These are phyloP conservation scores for Ormia ochracea DNA, from an alignment of 2,888 invertebrate genomes.

Conservation along the genomic window DNA sequence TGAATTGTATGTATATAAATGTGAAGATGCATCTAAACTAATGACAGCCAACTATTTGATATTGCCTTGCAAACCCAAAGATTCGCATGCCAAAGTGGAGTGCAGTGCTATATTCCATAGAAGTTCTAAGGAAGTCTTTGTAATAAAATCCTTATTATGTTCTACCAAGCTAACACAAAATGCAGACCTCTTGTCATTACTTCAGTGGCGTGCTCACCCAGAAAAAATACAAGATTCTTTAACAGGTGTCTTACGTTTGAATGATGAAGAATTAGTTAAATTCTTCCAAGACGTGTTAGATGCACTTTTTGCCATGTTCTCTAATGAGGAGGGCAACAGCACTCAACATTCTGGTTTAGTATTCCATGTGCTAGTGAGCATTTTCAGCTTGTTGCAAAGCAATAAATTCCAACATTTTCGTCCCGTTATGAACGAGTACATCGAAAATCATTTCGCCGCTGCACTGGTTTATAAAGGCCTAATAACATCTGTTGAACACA, in stretches of 20 bases:
- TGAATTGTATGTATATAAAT: slow-evolving; percentile 94
- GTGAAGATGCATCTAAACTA: slow-evolving; percentile 85
- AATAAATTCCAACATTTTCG: slow-evolving; percentile 95
- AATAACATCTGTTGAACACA: slow-evolving; percentile 91
- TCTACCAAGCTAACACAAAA: slow-evolving; percentile 98
- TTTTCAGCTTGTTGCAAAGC: slow-evolving; percentile 92
- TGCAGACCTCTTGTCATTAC: slow-evolving; percentile 89
- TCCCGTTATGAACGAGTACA: slow-evolving; percentile 95
- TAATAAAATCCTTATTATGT: slow-evolving; percentile 89
- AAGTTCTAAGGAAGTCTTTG: slow-evolving; percentile 90
- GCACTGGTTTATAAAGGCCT: slow-evolving; percentile 95
- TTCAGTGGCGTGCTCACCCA: slow-evolving; percentile 94
- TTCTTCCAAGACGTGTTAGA: slow-evolving; percentile 96
- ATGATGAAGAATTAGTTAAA: slow-evolving; percentile 94
- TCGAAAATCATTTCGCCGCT: slow-evolving; percentile 95
- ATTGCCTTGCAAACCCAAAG: slow-evolving; percentile 81
- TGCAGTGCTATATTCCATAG: slow-evolving; percentile 82
- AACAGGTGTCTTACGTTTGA: slow-evolving; percentile 87
- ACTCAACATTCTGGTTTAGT: slow-evolving; percentile 93
- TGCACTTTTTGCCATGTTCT: slow-evolving; percentile 94
- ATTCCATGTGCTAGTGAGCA: slow-evolving; percentile 93
- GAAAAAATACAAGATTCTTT: slow-evolving; percentile 91
- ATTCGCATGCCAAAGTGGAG: slow-evolving; percentile 78
- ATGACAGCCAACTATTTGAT: slow-evolving; percentile 81
- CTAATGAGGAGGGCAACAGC: slow-evolving; percentile 93